Base-by-base conservation (phyloP, 2,113 vertebrate species). In the Apodemus speciosus region DNA sequence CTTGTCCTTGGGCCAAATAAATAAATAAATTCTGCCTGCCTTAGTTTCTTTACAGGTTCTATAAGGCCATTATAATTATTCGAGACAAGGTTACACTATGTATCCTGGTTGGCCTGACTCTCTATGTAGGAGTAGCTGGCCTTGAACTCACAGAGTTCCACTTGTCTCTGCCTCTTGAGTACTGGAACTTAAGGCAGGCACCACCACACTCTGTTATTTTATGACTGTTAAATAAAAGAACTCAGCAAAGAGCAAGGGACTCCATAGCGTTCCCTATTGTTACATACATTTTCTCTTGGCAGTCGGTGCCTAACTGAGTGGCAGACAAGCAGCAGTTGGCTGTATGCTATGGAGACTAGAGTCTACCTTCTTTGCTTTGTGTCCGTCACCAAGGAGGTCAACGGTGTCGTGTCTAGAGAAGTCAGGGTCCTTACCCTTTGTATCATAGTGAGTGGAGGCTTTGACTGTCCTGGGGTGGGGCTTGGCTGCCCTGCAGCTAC, bases 261-360 rank as follows among this genome's bases (percentile, higher is more conserved):
- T 18, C 5, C 46, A 51, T 80, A 30, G 9, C 15, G 2, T 60
- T 4, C 46, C 53, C 68, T 69, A 2, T 69, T 83, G 18, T 32
- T 89, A 35, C 43, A 38, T 18, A 85, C 46, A 40, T 38, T 30
- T 72, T 15, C 68, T 92, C 51, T 18, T 2, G 23, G 40, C 21
- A 11, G 4, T 15, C 8, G 4, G 40, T 21, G 0, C 38, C 51
- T 71, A 66, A 18, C 91, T 43, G n/a, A 40, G 15, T 64, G 32
- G 77, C 14, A 18, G 75, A 43, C 46, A 15, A 3, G 0, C 18
- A 56, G 30, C 18, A 40, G 21, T 1, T 83, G 16, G 21, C 35
- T 4, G 1, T 3, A 0, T 18, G 3, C 46, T 10, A 15, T 43
- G 32, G 49, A 38, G 0, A 4, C 0, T 35, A 85, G 32, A 7